Conservation (phyloP, 1,140 invertebrate species). For the Eurosta solidaginis region DNA sequence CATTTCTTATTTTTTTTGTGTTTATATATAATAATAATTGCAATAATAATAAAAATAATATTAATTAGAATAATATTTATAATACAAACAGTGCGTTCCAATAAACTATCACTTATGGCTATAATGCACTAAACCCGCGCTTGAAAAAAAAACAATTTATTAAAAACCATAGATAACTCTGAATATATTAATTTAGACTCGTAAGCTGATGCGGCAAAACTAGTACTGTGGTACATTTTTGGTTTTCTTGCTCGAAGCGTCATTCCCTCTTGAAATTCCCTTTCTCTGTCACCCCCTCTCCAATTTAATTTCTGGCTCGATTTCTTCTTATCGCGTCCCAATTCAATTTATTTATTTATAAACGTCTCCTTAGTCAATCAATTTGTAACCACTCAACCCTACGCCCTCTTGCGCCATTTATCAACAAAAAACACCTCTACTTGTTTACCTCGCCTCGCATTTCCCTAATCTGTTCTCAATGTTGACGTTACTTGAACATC, state of each 20-base stretch:
- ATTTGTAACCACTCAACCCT: too few relatives aligned
- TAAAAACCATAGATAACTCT: background rate
- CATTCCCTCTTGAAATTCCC: too few relatives aligned
- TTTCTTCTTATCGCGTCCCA: too few relatives aligned
- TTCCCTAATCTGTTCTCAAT: slow-evolving; percentile 40
- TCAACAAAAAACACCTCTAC: background rate
- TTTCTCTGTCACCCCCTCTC: too few relatives aligned
- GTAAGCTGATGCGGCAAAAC: too few relatives aligned
- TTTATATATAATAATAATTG: background rate
- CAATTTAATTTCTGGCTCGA: too few relatives aligned
- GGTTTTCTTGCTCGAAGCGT: too few relatives aligned
- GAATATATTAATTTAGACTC: too few relatives aligned
- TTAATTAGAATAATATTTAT: background rate
- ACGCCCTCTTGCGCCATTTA: background rate
- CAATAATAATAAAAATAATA: background rate
- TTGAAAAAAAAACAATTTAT: background rate
- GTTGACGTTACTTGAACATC: slow-evolving; percentile 51
- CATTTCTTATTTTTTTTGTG: background rate
- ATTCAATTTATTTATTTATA: too few relatives aligned
- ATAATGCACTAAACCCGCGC: slow-evolving; percentile 8
- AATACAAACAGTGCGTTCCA: background rate
- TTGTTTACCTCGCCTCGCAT: background rate
- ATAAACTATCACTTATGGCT: slow-evolving; percentile 21
- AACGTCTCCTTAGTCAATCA: too few relatives aligned
- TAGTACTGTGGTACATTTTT: too few relatives aligned